A percentile compares a stretch with the other conserved stretches of the same genome.
phyloP scores from a whole-genome alignment of 2,113 vertebrate genomes.

The Atractosteus spatula region DNA sequence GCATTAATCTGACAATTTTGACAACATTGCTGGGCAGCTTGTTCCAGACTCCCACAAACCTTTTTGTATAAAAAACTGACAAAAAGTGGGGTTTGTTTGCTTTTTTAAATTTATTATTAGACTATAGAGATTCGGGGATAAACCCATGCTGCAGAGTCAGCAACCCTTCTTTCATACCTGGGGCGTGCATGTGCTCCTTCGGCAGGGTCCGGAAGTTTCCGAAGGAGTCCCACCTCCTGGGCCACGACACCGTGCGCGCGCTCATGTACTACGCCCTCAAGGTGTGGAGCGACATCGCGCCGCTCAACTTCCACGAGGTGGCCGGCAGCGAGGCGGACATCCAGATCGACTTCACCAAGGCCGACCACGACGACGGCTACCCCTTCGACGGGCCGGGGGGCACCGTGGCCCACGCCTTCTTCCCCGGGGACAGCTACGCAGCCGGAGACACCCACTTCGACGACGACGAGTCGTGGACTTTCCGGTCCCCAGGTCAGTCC shows the following conservation, averaged over 20 bases:
- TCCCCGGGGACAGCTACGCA: slow-evolving; percentile 81
- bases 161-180: no score
- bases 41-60: no score
- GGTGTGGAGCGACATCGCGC: slow-evolving; percentile 93
- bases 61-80: no score
- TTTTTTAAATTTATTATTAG: no score
- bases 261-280: slow-evolving; percentile 95
- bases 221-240: slow-evolving; percentile 75
- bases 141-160: no score
- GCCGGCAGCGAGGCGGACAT: slow-evolving; percentile 87
- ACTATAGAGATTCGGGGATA: no score
- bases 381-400: slow-evolving; percentile 94
- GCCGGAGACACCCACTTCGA: slow-evolving; percentile 94
- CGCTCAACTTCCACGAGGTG: slow-evolving; percentile 94
- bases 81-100: no score
- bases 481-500: slow-evolving; percentile 84
- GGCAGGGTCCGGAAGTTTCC: slow-evolving; percentile 88
- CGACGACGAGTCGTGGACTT: slow-evolving; percentile 91
- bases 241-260: slow-evolving; percentile 86
- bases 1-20: no score
- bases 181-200: background rate
- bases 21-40: no score
- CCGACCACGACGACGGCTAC: slow-evolving; percentile 85
- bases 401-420: slow-evolving; percentile 90
- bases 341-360: slow-evolving; percentile 92